Evolutionary conservation across 2,888 invertebrate genomes (phyloP).

Genomic region (Philonicus albiceps): DNA sequence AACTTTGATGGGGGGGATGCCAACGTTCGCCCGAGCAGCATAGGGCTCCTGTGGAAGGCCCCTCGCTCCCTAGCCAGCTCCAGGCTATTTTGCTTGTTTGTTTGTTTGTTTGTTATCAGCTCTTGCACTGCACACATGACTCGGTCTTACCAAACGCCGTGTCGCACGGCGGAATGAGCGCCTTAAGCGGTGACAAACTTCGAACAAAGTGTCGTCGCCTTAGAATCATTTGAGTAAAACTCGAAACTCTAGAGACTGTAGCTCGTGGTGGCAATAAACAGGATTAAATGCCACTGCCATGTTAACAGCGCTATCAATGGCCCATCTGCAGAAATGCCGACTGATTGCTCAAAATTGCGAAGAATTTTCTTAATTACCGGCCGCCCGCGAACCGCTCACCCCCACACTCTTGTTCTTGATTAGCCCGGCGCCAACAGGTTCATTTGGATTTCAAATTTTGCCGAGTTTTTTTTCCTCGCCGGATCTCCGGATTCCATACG

Average conservation of each 20-base stretch:
- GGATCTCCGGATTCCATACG: background rate
- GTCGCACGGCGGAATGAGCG: background rate
- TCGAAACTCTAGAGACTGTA: background rate
- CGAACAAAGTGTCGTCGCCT: constrained; percentile 6
- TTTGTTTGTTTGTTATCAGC: constrained; percentile 20
- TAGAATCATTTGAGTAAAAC: background rate
- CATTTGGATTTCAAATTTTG: constrained; percentile 13
- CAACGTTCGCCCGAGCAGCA: background rate
- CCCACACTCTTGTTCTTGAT: background rate
- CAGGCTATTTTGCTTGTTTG: background rate
- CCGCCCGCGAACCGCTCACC: background rate
- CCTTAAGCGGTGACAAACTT: background rate
- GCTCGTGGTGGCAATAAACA: background rate
- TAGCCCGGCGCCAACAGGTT: constrained; percentile 12
- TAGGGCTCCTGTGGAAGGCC: background rate
- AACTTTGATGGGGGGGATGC: background rate
- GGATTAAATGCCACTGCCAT: background rate
- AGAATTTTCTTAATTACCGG: constrained; percentile 1
- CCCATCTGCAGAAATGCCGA: background rate
- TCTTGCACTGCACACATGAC: constrained; percentile 19
- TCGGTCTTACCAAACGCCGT: background rate
- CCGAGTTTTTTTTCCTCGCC: background rate
- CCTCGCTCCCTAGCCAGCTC: background rate
- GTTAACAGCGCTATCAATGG: constrained; percentile 9
- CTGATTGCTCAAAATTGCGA: background rate